phyloP scores from a whole-genome alignment of 2,113 vertebrate species.

The Podocnemis expansa region DNA sequence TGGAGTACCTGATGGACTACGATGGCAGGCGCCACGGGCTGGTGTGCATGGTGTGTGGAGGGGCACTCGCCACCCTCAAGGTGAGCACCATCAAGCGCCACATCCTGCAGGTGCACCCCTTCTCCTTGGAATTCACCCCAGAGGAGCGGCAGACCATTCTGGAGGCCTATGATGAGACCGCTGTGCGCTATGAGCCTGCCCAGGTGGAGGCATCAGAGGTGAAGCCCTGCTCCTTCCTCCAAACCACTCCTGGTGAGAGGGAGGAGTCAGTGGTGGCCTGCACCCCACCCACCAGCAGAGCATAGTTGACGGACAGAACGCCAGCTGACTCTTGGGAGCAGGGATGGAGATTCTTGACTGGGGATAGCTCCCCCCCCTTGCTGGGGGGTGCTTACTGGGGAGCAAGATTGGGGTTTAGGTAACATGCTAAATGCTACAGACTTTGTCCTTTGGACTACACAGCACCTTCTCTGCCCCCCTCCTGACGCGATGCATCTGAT shows the following conservation, averaged over 20 bases:
- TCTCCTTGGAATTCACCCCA: slow-evolving; percentile 83
- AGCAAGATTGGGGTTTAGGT: background rate
- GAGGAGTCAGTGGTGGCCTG: background rate
- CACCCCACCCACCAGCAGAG: background rate
- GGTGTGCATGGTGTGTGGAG: slow-evolving; percentile 90
- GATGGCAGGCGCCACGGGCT: slow-evolving; percentile 82
- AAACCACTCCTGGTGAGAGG: slow-evolving; percentile 36
- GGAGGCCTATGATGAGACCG: slow-evolving; percentile 84
- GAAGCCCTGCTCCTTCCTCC: slow-evolving; percentile 39
- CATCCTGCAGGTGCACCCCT: slow-evolving; percentile 89
- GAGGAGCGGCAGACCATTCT: slow-evolving; percentile 85
- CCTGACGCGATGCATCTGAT: background rate
- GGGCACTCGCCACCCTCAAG: slow-evolving; percentile 82
- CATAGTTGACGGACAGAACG: background rate
- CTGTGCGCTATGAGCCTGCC: slow-evolving; percentile 76
- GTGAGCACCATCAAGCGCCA: slow-evolving; percentile 87
- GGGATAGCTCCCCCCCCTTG: background rate
- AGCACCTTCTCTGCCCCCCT: background rate
- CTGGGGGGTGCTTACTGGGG: background rate
- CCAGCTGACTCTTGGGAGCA: background rate
- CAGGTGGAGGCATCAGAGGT: slow-evolving; percentile 76
- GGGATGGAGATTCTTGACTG: background rate
- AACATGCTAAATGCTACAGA: background rate
- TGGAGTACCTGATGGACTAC: slow-evolving; percentile 89
- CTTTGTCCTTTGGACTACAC: background rate